Evolutionary conservation across 2,888 invertebrate genomes (phyloP).

Genomic region (Caenorhabditis afra): DNA sequence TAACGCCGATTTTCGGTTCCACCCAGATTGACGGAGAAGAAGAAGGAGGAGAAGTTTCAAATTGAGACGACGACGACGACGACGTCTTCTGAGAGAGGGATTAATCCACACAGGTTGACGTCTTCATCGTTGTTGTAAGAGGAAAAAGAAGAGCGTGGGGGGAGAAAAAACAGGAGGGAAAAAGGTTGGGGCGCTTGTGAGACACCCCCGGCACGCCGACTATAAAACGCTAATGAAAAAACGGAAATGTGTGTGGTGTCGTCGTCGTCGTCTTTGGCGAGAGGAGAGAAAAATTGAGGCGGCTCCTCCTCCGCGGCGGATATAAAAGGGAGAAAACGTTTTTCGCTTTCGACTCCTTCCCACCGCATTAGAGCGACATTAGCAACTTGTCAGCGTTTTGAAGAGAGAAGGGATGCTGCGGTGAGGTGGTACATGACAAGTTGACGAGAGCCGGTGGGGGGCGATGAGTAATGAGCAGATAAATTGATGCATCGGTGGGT

Average conservation of each 20-base stretch:
- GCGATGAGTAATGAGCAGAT: constrained; percentile 42
- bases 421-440: constrained; percentile 35
- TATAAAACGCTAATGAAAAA: constrained; percentile 46
- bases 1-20: constrained; percentile 15
- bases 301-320: background rate
- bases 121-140: background rate
- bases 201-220: background rate
- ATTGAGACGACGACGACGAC: too few relatives aligned
- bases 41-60: constrained; percentile 5
- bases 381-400: background rate
- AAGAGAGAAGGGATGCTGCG: too few relatives aligned
- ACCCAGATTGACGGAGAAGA: background rate
- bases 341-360: too few relatives aligned
- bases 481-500: constrained; percentile 40
- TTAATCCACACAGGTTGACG: constrained; percentile 8
- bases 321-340: constrained; percentile 1
- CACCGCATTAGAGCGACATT: too few relatives aligned
- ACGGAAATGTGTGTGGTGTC: constrained; percentile 4
- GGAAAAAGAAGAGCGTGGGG: background rate
- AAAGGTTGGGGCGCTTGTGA: background rate
- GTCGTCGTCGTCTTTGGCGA: too few relatives aligned
- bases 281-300: background rate
- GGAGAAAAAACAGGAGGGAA: constrained; percentile 15
- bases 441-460: constrained; percentile 12
- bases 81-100: background rate